phyloP scores from a whole-genome alignment of 2,797 vertebrate genomes.

The Xenopus petersii region DNA sequence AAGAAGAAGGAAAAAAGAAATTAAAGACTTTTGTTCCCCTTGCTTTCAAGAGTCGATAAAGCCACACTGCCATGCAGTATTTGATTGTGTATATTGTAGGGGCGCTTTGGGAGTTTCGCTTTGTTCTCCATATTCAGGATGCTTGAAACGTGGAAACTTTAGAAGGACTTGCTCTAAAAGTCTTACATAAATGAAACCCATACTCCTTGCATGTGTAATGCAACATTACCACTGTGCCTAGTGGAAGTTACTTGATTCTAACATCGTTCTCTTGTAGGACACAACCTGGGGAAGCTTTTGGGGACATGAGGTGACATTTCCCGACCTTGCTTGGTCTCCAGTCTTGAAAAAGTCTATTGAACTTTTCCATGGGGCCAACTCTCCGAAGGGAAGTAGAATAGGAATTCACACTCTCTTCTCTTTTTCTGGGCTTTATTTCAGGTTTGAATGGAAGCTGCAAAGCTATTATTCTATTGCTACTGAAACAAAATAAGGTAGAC shows the following conservation, averaged over 20 bases:
- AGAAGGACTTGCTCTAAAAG: conserved; percentile 16
- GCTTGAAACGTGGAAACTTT: conserved; percentile 29
- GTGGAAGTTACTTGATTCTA: conserved; percentile 20
- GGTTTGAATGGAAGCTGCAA: conserved; percentile 46
- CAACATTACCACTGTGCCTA: conserved; percentile 33
- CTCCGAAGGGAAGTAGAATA: conserved; percentile 29
- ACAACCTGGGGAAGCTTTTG: conserved; percentile 32
- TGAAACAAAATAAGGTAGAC: conserved; percentile 77
- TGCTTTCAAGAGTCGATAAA: conserved; percentile 29
- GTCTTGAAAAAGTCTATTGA: conserved; percentile 51
- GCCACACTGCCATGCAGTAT: conserved; percentile 14
- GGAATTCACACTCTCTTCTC: conserved; percentile 47
- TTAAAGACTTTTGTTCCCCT: conserved; percentile 23
- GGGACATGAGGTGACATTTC: conserved; percentile 45
- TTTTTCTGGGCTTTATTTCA: conserved; percentile 52
- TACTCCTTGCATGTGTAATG: conserved; percentile 37
- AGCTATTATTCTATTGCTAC: conserved; percentile 49
- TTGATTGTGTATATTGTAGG: conserved; percentile 29
- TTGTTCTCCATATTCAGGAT: conserved; percentile 41
- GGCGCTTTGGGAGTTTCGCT: conserved; percentile 33
- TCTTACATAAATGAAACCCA: conserved; percentile 25
- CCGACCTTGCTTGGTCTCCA: conserved; percentile 26
- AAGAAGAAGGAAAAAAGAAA: neutral
- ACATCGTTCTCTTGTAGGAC: conserved; percentile 27
- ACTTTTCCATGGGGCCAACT: conserved; percentile 40